Conservation (phyloP, 1,140 invertebrate species). For the Neotoxoptera formosana region DNA sequence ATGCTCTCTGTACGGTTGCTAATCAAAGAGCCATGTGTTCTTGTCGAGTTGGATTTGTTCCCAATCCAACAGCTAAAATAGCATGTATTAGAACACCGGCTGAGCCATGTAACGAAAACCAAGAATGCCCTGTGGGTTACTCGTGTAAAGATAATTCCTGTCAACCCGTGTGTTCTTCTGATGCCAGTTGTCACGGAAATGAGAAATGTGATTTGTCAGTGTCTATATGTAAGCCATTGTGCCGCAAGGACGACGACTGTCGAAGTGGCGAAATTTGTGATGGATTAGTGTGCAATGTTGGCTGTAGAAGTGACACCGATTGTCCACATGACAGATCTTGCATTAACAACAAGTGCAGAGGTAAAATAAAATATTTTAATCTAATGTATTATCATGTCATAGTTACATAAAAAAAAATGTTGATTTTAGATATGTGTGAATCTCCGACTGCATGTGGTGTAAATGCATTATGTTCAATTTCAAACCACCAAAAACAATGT, state of each 20-base stretch:
- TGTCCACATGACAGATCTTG: conserved; percentile 77
- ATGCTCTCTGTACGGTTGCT: conserved; percentile 79
- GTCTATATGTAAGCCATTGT: conserved; percentile 75
- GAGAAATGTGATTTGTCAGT: conserved; percentile 68
- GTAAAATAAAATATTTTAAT: conserved; percentile 60
- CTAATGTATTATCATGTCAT: background rate
- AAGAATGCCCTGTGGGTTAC: conserved; percentile 74
- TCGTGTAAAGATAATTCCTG: conserved; percentile 78
- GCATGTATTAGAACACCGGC: conserved; percentile 67
- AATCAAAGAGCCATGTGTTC: conserved; percentile 84
- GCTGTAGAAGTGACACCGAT: conserved; percentile 82
- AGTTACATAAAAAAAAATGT: background rate
- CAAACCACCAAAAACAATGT: conserved; percentile 77
- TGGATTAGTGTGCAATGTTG: conserved; percentile 76
- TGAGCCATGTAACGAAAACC: conserved; percentile 72
- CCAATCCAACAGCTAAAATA: conserved; percentile 69
- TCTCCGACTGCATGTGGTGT: conserved; percentile 82
- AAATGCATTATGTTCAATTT: conserved; percentile 76
- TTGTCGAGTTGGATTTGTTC: conserved; percentile 70
- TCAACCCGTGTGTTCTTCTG: conserved; percentile 77
- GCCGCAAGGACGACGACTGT: conserved; percentile 80
- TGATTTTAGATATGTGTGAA: conserved; percentile 71
- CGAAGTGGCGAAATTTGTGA: conserved; percentile 84
- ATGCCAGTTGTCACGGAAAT: conserved; percentile 78
- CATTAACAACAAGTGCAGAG: conserved; percentile 76